Base-by-base conservation (phyloP, 2,797 vertebrate genomes). In the Anolis apletophallus region DNA sequence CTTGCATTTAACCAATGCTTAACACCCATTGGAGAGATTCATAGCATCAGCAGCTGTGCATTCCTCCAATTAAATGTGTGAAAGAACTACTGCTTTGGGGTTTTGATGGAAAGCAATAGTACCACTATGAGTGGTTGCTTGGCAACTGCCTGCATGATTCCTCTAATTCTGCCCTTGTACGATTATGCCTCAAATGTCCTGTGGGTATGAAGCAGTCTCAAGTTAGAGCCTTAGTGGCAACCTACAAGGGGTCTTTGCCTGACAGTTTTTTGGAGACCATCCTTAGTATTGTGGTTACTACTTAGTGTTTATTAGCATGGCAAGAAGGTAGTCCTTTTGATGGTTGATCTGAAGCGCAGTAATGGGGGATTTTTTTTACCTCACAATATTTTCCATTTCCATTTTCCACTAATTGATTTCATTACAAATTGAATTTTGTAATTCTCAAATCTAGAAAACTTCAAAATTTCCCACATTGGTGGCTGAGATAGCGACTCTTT, bases 31-130 rank as follows among this genome's bases (percentile, higher is more conserved):
- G 86, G 81, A 78, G 29, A 57, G 75, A 71, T 87, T 87, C 54
- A 54, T 79, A 52, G 69, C 75, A 83, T 87, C 81, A 73, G 36
- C 71, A 40, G 61, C 68, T 84, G 81, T 87, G 81, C 83, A 84
- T 87, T 83, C 86, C 81, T 80, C 76, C 75, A 84, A 71, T 87
- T 86, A 81, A 67, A 74, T 81, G 85, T 86, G 85, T 86, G 79
- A 86, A 81, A 81, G 50, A 86, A 86, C 50, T 74, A 81, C 32
- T 86, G 79, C 85, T 86, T 86, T 83, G 68, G 81, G 54, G 68
- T 84, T 83, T 79, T 80, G 81, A 80, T 6, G 57, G 82, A 87
- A 87, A 72, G 81, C 68, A 64, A 46, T 67, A 79, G 81, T 79
- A 78, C 32, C 73, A 75, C 29, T 52, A 78, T 73, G 86, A 54